Base-by-base conservation (phyloP, 23 tunicate genomes). In the Diplosoma virens region DNA sequence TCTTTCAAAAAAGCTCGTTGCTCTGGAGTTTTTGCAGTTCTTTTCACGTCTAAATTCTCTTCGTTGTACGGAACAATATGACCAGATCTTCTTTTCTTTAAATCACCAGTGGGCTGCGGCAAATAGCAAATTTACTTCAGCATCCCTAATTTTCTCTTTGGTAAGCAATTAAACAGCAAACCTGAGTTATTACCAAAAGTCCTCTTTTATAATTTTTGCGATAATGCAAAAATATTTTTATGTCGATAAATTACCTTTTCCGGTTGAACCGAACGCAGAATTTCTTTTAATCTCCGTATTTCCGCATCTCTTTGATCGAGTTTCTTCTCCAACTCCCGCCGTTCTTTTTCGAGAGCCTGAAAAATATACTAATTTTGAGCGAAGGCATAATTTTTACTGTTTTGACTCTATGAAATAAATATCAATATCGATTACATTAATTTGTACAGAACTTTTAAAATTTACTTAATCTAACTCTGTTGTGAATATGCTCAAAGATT, bases 1-100 rank as follows among this genome's bases (percentile, higher is more conserved):
- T 86, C 81, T 52, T 46, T 48, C 16, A 86, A 54, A 41, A 86
- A 80, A n/a, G 33, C 74, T 73, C 33, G 47, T 59, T 79, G 81
- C 59, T 79, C 85, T 1, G 68, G 71, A 18, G 81, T 72, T 74
- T 86, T 86, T 28, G 35, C 47, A 29, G 71, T 47, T 35, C 73
- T 80, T 65, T 74, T 66, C 4, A 75, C 41, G 0, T 63, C 66
- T 14, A 58, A 71, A 27, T 34, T 29, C 0, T 3, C 37, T 31
- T 75, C 69, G 9, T 59, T 26, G 54, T 47, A 34, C 1, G 78
- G 16, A 9, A 74, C 82, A 18, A 18, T 33, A 54, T 66, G 48
- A 0, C 65, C 89, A 4, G 34, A 23, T 60, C 79, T 76, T 47
- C 70, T 74, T 23, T 48, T 66, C 24, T 47, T 66, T 65, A 7